Evolutionary conservation across 2,888 invertebrate genomes (phyloP).

Genomic region (Pachydiplax longipennis): DNA sequence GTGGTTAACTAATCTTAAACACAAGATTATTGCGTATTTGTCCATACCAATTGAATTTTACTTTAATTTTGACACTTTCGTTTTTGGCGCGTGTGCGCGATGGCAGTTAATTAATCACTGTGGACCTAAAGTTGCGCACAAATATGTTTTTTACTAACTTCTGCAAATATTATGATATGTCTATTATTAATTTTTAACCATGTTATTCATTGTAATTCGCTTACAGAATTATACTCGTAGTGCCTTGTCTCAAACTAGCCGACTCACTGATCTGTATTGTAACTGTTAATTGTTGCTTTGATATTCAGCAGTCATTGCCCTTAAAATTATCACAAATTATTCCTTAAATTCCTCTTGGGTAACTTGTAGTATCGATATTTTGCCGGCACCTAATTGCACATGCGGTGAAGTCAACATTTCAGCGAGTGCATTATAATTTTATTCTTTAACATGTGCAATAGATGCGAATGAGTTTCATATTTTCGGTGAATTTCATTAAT

Average conservation of each 20-base stretch:
- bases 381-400: too few species aligned
- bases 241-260: neutral
- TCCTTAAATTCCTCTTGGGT: too few species aligned
- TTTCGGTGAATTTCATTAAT: too few species aligned
- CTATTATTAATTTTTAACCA: neutral
- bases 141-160: neutral
- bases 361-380: too few species aligned
- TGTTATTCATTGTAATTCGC: too few species aligned
- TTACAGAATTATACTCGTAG: too few species aligned
- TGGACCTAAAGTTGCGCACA: neutral
- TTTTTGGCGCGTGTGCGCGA: slow-evolving; percentile 43
- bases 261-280: neutral
- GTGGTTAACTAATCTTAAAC: neutral
- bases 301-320: neutral
- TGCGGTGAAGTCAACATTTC: too few species aligned
- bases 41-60: neutral
- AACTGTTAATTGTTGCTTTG: neutral
- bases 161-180: neutral
- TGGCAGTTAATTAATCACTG: slow-evolving; percentile 15
- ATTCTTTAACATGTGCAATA: too few species aligned
- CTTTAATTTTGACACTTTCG: neutral
- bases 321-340: neutral
- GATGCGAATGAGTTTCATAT: too few species aligned
- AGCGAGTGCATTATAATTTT: too few species aligned
- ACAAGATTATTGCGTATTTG: neutral